A percentile compares a stretch with the other conserved stretches of the same genome.
These are phyloP conservation scores for Chauna torquata DNA, from an alignment of 2,113 vertebrate genomes.

Conservation along the genomic window DNA sequence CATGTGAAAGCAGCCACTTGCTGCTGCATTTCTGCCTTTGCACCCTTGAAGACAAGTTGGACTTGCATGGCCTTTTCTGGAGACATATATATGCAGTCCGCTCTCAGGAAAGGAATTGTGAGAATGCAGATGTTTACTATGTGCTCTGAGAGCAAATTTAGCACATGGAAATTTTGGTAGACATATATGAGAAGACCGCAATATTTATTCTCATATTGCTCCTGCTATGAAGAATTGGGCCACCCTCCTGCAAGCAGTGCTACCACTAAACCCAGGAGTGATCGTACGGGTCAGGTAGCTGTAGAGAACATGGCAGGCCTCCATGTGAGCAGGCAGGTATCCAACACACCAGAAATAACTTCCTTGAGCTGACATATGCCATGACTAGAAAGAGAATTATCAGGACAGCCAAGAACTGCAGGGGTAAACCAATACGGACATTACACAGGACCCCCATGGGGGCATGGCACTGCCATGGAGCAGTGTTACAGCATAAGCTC, in stretches of 20 bases:
- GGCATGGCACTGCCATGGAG: background rate
- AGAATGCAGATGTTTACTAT: background rate
- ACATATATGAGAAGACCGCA: background rate
- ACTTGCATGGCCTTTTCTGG: background rate
- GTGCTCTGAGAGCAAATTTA: background rate
- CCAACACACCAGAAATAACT: background rate
- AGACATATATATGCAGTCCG: background rate
- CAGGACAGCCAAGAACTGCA: background rate
- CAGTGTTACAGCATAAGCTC: background rate
- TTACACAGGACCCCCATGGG: background rate
- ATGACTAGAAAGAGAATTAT: background rate
- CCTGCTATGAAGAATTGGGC: background rate
- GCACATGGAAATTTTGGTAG: background rate
- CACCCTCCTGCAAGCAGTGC: background rate
- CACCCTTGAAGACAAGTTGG: background rate
- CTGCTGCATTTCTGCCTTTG: background rate
- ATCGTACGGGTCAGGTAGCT: background rate
- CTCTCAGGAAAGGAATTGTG: background rate
- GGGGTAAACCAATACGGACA: background rate
- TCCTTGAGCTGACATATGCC: slow-evolving; percentile 25
- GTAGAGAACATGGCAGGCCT: background rate
- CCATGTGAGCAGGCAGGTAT: background rate
- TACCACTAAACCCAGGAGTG: background rate
- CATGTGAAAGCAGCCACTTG: background rate
- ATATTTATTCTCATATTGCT: background rate